Evolutionary conservation across 2,888 invertebrate genomes (phyloP).

Genomic region (Caenorhabditis plicata): DNA sequence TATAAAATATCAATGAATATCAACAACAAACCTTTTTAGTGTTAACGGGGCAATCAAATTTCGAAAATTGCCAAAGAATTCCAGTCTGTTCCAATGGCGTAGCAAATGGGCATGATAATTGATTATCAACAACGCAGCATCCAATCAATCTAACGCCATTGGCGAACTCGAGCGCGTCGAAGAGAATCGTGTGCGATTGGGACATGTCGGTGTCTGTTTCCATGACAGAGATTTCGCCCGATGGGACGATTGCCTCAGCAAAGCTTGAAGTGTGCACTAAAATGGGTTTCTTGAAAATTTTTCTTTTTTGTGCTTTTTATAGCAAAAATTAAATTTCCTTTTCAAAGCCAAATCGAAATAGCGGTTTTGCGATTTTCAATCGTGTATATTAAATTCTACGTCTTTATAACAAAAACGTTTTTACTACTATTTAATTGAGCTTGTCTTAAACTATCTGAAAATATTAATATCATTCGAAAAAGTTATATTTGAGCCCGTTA

Average conservation of each 20-base stretch:
- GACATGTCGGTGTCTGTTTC: conserved; percentile 43
- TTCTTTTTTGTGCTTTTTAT: neutral
- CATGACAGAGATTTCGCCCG: conserved; percentile 49
- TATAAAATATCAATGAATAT: neutral
- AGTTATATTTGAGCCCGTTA: no score
- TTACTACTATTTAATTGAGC: no score
- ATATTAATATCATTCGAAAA: no score
- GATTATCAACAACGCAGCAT: conserved; percentile 33
- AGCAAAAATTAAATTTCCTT: neutral
- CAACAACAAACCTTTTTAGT: conserved; percentile 32
- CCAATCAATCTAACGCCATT: conserved; percentile 36
- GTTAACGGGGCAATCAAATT: conserved; percentile 42
- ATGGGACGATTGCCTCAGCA: conserved; percentile 43
- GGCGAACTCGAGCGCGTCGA: conserved; percentile 41
- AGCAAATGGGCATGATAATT: conserved; percentile 35
- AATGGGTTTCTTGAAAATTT: conserved; percentile 2
- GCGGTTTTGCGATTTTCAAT: no score
- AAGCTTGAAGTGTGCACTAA: conserved; percentile 50
- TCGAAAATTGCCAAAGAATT: conserved; percentile 42
- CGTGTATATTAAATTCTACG: no score
- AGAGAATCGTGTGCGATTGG: conserved; percentile 42
- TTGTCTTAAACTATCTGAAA: no score
- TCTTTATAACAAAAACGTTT: no score
- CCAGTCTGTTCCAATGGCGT: conserved; percentile 31
- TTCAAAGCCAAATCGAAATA: neutral